These are phyloP conservation scores for Eurois occulta DNA, from an alignment of 2,888 invertebrate species.

Conservation along the genomic window DNA sequence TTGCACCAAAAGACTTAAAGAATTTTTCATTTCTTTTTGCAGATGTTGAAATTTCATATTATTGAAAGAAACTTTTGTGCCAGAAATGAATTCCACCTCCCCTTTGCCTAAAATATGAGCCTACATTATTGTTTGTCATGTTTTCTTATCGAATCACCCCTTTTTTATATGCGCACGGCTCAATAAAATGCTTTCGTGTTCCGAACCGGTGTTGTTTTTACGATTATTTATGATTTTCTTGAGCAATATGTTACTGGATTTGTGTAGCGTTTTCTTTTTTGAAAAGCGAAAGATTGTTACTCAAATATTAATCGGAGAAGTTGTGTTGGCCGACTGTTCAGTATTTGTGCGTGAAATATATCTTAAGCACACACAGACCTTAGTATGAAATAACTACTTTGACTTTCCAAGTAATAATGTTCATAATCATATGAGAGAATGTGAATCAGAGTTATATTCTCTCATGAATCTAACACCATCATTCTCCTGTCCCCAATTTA, in stretches of 20 bases:
- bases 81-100: neutral
- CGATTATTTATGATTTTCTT: slow-evolving; percentile 17
- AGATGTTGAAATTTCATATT: neutral
- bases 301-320: neutral
- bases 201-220: slow-evolving; percentile 30
- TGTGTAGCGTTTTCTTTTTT: neutral
- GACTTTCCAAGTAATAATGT: neutral
- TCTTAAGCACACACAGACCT: neutral
- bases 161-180: neutral
- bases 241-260: slow-evolving; percentile 4
- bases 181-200: slow-evolving; percentile 19
- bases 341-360: neutral
- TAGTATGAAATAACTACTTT: neutral
- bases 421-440: neutral
- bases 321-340: neutral
- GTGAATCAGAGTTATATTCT: neutral
- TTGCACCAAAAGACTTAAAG: neutral
- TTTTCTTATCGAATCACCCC: slow-evolving; percentile 27
- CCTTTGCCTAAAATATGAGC: neutral
- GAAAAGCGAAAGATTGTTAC: neutral
- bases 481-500: too few relatives aligned
- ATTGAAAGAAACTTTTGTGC: neutral
- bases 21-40: neutral
- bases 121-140: slow-evolving; percentile 16
- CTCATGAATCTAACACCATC: too few relatives aligned